phyloP scores from a whole-genome alignment of 2,797 vertebrate genomes.

The Thaleichthys pacificus region DNA sequence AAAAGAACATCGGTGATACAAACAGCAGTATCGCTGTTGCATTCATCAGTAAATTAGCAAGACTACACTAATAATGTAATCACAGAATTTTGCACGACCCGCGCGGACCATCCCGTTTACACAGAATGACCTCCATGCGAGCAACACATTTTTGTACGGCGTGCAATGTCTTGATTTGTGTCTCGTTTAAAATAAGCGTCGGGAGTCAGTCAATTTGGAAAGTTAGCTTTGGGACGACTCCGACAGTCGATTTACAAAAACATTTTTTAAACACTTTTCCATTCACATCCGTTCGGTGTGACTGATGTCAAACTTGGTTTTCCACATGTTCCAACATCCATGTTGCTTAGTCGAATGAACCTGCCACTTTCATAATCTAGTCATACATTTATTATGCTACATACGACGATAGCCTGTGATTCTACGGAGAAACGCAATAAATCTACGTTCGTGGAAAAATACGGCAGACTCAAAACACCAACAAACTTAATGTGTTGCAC shows the following conservation, averaged over 20 bases:
- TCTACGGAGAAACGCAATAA: background rate
- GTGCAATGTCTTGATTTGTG: background rate
- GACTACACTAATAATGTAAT: too few relatives aligned
- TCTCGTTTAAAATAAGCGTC: background rate
- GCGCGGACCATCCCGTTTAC: background rate
- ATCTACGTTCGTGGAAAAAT: background rate
- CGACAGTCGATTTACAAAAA: background rate
- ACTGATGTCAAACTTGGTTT: constrained; percentile 14
- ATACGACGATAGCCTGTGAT: background rate
- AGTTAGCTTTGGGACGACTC: background rate
- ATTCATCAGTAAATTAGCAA: too few relatives aligned
- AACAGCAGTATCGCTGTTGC: too few relatives aligned
- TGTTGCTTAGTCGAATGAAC: constrained; percentile 11
- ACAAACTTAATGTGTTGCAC: background rate
- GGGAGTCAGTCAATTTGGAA: background rate
- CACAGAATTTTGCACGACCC: too few relatives aligned
- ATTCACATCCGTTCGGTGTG: background rate
- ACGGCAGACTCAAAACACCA: background rate
- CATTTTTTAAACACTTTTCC: background rate
- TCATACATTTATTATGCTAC: background rate
- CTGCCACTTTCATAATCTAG: background rate
- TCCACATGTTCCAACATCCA: constrained; percentile 9
- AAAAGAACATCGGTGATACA: too few relatives aligned
- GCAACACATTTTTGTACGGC: background rate
- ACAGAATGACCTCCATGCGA: background rate